Percentiles rank a stretch among this genome's conserved stretches.
Evolutionary conservation across 2,113 vertebrate genomes (phyloP).

Genomic region (Oreochromis aureus): DNA sequence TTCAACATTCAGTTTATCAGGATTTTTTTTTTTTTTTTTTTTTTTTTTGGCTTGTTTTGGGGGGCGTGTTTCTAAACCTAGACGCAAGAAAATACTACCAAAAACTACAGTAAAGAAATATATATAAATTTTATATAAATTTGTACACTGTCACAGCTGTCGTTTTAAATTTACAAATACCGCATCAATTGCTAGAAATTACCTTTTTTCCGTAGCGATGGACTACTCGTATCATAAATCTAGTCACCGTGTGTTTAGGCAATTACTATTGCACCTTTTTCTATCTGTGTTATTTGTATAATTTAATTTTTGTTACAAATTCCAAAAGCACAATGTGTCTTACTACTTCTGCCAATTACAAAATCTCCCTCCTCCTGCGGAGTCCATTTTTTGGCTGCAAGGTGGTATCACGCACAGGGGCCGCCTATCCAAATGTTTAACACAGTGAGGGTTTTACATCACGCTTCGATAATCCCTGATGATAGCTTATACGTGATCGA

Average conservation of each 20-base stretch:
- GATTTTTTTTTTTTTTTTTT: background rate
- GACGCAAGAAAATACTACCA: background rate
- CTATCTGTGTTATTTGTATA: background rate
- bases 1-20: background rate
- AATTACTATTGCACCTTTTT: background rate
- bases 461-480: slow-evolving; percentile 25
- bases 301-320: background rate
- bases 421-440: background rate
- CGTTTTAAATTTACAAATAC: background rate
- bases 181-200: background rate
- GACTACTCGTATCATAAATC: background rate
- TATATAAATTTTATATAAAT: background rate
- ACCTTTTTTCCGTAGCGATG: background rate
- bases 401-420: background rate
- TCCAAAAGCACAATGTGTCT: background rate
- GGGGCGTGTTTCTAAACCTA: background rate
- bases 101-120: background rate
- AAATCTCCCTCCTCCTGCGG: background rate
- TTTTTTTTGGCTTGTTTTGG: background rate
- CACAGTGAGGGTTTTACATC: slow-evolving; percentile 18
- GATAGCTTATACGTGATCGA: slow-evolving; percentile 43
- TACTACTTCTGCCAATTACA: background rate
- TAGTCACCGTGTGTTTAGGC: background rate
- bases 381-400: background rate
- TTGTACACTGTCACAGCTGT: background rate